phyloP scores from a whole-genome alignment of 2,888 invertebrate genomes.

The Cerastis leucographa region DNA sequence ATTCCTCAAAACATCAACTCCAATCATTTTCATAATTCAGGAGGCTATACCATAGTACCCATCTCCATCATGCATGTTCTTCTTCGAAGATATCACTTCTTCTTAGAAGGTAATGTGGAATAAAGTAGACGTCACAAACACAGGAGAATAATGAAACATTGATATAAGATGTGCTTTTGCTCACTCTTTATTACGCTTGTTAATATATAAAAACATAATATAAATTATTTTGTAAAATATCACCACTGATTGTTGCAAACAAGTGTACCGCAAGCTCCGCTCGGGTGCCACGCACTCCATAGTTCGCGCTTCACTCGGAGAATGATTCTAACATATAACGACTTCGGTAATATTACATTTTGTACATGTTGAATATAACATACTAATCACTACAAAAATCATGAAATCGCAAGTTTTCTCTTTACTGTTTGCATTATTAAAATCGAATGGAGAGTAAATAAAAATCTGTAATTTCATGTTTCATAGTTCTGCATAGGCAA shows the following conservation, averaged over 20 bases:
- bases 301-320: constrained; percentile 41
- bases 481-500: constrained; percentile 18
- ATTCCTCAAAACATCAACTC: not conserved
- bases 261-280: constrained; percentile 72
- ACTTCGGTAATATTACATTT: constrained; percentile 4
- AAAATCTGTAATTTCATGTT: constrained; percentile 49
- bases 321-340: constrained; percentile 13
- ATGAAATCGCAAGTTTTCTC: constrained; percentile 44
- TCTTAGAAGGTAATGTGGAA: not conserved
- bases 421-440: constrained; percentile 39
- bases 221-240: constrained; percentile 89
- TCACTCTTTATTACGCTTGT: constrained; percentile 91
- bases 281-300: constrained; percentile 32
- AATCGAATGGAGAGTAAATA: constrained; percentile 28
- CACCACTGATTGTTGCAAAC: constrained; percentile 83
- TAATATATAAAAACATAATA: constrained; percentile 90
- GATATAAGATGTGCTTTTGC: constrained; percentile 88
- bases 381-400: constrained; percentile 22
- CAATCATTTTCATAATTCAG: not conserved
- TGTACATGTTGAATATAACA: constrained; percentile 27
- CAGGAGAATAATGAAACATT: constrained; percentile 82
- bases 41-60: not conserved
- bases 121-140: constrained; percentile 57
- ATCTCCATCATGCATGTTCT: not conserved
- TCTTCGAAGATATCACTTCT: not conserved